phyloP scores from a whole-genome alignment of 30 jellyfish, hydroid and myxozoan genomes.

The Sanderia malayensis region DNA sequence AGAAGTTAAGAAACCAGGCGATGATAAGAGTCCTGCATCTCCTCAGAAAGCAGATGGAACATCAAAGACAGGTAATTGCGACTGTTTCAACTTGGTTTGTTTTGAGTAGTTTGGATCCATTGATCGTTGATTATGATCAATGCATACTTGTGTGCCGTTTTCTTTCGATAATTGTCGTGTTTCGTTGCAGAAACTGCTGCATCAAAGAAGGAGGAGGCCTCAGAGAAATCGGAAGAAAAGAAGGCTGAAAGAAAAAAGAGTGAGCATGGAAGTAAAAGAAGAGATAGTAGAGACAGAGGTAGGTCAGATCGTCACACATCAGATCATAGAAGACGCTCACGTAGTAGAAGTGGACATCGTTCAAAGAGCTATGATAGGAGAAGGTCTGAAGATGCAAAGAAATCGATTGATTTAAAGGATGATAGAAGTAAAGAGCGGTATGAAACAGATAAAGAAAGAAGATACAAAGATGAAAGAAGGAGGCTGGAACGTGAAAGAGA shows the following conservation, averaged over 20 bases:
- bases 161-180: no score
- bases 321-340: constrained; percentile 18
- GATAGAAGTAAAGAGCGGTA: constrained; percentile 16
- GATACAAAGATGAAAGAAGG: constrained; percentile 74
- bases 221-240: constrained; percentile 7
- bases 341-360: constrained; percentile 46
- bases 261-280: background rate
- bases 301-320: constrained; percentile 20
- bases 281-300: constrained; percentile 10
- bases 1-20: no score
- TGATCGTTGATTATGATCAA: no score
- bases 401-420: constrained; percentile 23
- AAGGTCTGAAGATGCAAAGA: constrained; percentile 29
- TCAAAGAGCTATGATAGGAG: constrained; percentile 44
- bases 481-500: constrained; percentile 84
- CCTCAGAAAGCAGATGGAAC: no score
- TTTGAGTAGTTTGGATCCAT: no score
- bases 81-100: no score
- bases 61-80: no score
- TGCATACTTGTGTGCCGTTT: background rate
- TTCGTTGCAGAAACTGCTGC: constrained; percentile 25
- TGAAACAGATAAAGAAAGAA: constrained; percentile 53
- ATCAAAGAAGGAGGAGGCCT: constrained; percentile 22
- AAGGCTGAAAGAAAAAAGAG: constrained; percentile 3
- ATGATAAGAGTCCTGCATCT: no score